phyloP scores from a whole-genome alignment of 1,140 invertebrate genomes.

The Zaprionus camerounensis region DNA sequence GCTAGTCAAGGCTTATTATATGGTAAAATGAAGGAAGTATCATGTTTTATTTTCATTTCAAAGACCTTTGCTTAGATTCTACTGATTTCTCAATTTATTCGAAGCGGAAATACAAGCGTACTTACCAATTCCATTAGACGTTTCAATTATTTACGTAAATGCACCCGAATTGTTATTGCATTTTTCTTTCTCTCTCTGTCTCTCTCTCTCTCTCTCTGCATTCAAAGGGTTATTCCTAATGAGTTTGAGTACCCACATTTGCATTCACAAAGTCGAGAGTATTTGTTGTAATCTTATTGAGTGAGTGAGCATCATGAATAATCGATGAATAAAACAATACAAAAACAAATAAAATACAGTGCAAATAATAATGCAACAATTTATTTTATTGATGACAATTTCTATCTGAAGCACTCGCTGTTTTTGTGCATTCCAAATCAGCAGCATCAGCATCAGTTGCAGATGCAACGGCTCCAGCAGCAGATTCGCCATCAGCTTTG shows the following conservation, averaged over 20 bases:
- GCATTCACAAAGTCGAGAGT: neutral
- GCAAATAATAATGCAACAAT: constrained; percentile 53
- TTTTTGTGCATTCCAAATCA: constrained; percentile 72
- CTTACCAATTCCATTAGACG: constrained; percentile 30
- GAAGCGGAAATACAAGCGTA: neutral
- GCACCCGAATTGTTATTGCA: constrained; percentile 17
- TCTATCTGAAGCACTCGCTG: constrained; percentile 47
- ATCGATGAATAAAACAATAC: neutral
- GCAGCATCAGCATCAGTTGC: constrained; percentile 32
- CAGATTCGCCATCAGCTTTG: neutral
- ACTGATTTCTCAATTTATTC: neutral
- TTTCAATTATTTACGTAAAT: constrained; percentile 39
- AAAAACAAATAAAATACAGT: neutral
- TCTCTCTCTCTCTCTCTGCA: too few relatives aligned
- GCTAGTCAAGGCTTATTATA: neutral
- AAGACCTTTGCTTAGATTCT: neutral
- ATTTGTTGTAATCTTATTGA: constrained; percentile 4
- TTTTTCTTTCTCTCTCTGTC: neutral
- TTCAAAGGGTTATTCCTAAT: neutral
- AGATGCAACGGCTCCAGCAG: constrained; percentile 14
- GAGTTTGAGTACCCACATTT: constrained; percentile 3
- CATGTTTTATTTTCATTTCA: neutral
- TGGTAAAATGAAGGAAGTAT: too few relatives aligned
- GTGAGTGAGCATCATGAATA: neutral
- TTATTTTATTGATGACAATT: constrained; percentile 71